Evolutionary conservation across 2,797 vertebrate genomes (phyloP).

Genomic region (Monodelphis domestica): DNA sequence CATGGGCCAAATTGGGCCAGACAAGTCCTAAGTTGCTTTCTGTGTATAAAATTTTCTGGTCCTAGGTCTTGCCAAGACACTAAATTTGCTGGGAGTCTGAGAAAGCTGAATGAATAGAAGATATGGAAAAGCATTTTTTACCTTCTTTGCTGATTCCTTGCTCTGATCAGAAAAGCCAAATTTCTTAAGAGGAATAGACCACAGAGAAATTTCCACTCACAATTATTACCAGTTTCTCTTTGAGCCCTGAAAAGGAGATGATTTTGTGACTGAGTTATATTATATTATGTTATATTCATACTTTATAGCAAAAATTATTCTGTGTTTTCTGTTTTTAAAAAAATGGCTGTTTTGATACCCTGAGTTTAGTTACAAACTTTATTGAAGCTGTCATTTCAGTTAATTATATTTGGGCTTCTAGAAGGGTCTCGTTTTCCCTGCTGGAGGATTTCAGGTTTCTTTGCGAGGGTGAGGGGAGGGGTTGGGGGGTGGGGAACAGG

Average conservation of each 20-base stretch:
- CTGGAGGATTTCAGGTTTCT: constrained; percentile 68
- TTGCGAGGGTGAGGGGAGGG: no score
- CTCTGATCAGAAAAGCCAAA: neutral
- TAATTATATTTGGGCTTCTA: constrained; percentile 79
- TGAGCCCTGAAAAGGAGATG: neutral
- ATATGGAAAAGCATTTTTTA: neutral
- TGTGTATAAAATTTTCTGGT: neutral
- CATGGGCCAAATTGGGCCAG: neutral
- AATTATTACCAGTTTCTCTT: constrained; percentile 11
- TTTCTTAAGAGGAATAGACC: neutral
- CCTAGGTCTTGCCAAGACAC: neutral
- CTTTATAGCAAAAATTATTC: constrained; percentile 41
- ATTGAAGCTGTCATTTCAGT: constrained; percentile 79
- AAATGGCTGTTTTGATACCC: constrained; percentile 69
- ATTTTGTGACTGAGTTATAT: constrained; percentile 52
- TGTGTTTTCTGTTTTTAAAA: constrained; percentile 62
- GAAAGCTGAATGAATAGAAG: neutral
- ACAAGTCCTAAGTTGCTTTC: neutral
- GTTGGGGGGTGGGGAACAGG: constrained; percentile 71
- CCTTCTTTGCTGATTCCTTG: neutral
- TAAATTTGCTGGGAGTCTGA: neutral
- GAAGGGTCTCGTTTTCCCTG: constrained; percentile 76
- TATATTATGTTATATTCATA: constrained; percentile 69
- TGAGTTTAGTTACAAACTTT: constrained; percentile 76
- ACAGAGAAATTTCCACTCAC: constrained; percentile 31